Base-by-base conservation (phyloP, 2,888 invertebrate species). In the Eupsilia transversa region DNA sequence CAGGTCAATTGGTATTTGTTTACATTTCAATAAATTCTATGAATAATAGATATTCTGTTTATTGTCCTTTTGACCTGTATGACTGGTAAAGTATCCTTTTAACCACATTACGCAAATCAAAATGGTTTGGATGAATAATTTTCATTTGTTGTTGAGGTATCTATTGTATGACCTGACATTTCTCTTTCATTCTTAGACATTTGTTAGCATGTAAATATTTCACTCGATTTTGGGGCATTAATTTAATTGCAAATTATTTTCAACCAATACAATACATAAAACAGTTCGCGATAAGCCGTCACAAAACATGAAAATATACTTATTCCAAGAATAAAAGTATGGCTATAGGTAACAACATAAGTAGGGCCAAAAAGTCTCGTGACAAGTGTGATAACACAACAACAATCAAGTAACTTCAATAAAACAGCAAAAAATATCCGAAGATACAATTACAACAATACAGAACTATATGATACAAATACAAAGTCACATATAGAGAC, bases 1-100 rank as follows among this genome's bases (percentile, higher is more conserved):
- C 64, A 71, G 64, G 74, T 74, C 74, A 70, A 67, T 68, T 67
- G 64, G n/a, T 74, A 74, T 82, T 74, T 73, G 82, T 78, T 74
- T 71, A 74, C 67, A 65, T 9, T 74, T n/a, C 38, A 46, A 68
- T 78, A 64, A 78, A 71, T 71, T 64, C 20, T 43, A 30, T 20
- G 12, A 27, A 23, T 54, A 46, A n/a, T 70, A n/a, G 23, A 49
- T 60, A 60, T 61, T 59, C 33, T 49, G 54, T 59, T 72, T 69
- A 71, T 56, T 67, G 43, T 23, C 57, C 33, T 60, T 9, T 60
- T 72, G 77, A 72, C 64, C 77, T 56, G 52, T 60, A 41, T 52
- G 69, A 54, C 5, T 63, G 46, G 54, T 75, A 12, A 33, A 46
- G 43, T 79, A 43, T 61, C 17, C 6, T 6, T 33, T 57, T 56